A percentile compares a stretch with the other conserved stretches of the same genome.
These are phyloP conservation scores for Pangasius larnaudii DNA, from an alignment of 2,797 vertebrate genomes.

Conservation along the genomic window DNA sequence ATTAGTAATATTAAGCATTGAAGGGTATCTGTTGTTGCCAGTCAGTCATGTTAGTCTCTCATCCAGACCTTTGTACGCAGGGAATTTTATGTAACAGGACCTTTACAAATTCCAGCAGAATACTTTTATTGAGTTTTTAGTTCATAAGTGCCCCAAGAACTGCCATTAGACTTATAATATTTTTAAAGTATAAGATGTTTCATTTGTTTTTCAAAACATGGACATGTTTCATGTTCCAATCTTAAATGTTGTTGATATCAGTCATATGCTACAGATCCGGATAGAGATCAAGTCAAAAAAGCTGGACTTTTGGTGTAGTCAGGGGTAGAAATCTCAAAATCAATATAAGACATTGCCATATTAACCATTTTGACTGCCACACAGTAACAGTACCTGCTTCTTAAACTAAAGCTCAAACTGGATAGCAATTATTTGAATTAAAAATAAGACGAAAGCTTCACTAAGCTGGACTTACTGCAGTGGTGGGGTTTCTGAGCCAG, in stretches of 20 bases:
- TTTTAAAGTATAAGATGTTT: neutral
- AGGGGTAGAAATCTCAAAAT: neutral
- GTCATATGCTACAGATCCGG: neutral
- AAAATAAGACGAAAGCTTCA: neutral
- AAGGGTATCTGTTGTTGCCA: neutral
- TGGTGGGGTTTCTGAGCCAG: constrained; percentile 53
- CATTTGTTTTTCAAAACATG: neutral
- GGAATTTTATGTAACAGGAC: neutral
- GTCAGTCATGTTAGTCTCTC: neutral
- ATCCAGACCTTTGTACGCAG: neutral
- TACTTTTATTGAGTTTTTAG: neutral
- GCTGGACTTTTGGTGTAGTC: neutral
- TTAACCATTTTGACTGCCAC: neutral
- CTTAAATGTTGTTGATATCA: neutral
- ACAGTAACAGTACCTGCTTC: neutral
- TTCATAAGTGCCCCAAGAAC: neutral
- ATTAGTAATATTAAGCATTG: neutral
- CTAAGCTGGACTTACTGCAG: constrained; percentile 59
- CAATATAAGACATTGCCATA: neutral
- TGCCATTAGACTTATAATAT: neutral
- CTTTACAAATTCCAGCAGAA: neutral
- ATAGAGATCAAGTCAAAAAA: neutral
- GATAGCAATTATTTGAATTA: neutral
- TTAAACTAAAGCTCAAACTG: neutral
- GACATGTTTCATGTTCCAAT: neutral